Evolutionary conservation across 2,797 vertebrate species (phyloP).

Genomic region (Erethizon dorsatum): DNA sequence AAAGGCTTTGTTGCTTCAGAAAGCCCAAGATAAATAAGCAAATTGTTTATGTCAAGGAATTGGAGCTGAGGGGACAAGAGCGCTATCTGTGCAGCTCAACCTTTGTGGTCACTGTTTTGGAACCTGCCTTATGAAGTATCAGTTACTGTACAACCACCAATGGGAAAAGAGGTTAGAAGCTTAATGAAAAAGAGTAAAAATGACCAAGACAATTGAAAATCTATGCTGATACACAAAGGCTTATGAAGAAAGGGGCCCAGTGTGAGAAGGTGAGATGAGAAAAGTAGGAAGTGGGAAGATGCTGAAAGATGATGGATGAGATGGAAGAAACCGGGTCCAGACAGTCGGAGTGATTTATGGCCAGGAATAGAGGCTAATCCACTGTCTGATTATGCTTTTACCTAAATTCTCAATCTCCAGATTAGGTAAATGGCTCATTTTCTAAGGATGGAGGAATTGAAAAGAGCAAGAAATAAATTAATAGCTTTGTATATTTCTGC

Average conservation of each 20-base stretch:
- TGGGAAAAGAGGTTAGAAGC: constrained; percentile 23
- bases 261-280: background rate
- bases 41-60: constrained; percentile 28
- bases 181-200: constrained; percentile 42
- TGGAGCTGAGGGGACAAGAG: background rate
- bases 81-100: background rate
- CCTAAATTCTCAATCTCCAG: constrained; percentile 48
- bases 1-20: constrained; percentile 54
- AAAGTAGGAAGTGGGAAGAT: background rate
- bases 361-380: background rate
- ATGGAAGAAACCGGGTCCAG: background rate
- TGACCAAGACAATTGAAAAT: constrained; percentile 15
- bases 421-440: constrained; percentile 20
- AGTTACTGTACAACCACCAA: constrained; percentile 34
- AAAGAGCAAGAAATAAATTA: background rate
- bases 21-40: constrained; percentile 37
- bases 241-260: background rate
- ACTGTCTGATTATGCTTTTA: constrained; percentile 1
- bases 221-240: background rate
- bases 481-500: constrained; percentile 54
- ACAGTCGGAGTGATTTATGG: background rate
- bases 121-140: background rate
- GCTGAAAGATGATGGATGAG: background rate
- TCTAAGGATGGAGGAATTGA: constrained; percentile 1
- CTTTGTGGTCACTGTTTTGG: constrained; percentile 13